These are phyloP conservation scores for Dasypus novemcinctus DNA, from an alignment of 2,113 vertebrate species.

Conservation along the genomic window DNA sequence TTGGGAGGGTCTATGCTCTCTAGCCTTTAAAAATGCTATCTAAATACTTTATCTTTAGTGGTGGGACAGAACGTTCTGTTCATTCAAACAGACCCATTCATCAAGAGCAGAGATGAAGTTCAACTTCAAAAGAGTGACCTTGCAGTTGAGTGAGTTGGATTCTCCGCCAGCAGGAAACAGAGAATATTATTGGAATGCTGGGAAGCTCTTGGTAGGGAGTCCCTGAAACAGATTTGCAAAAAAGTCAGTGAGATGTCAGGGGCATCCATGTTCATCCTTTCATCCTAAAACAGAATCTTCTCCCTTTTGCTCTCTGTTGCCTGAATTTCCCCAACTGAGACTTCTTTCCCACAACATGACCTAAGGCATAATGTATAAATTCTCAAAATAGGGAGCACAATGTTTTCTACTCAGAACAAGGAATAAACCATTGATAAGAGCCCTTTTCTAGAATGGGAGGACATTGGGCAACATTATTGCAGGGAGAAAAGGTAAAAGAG, in stretches of 20 bases:
- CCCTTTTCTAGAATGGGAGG: not conserved
- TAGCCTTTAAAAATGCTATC: conserved; percentile 12
- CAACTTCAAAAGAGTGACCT: conserved; percentile 59
- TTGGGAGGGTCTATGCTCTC: not conserved
- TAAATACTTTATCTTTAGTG: conserved; percentile 15
- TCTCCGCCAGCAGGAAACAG: conserved; percentile 5
- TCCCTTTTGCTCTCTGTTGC: not conserved
- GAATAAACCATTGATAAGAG: not conserved
- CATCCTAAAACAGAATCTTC: not conserved
- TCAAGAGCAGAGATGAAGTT: conserved; percentile 53
- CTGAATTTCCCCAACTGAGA: too few relatives aligned
- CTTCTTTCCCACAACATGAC: not conserved
- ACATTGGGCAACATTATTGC: fast-evolving
- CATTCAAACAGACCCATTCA: conserved; percentile 23
- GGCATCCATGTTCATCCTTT: not conserved
- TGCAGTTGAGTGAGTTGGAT: not conserved
- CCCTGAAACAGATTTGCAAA: not conserved
- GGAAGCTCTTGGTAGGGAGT: not conserved
- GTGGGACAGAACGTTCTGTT: not conserved
- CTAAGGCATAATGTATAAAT: fast-evolving
- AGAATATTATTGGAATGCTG: not conserved
- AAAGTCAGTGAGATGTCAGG: not conserved
- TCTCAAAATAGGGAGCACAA: not conserved
- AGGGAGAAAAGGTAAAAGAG: not conserved
- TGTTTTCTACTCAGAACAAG: fast-evolving